Evolutionary conservation across 2,888 invertebrate genomes (phyloP).

Genomic region (Erynnis tages): DNA sequence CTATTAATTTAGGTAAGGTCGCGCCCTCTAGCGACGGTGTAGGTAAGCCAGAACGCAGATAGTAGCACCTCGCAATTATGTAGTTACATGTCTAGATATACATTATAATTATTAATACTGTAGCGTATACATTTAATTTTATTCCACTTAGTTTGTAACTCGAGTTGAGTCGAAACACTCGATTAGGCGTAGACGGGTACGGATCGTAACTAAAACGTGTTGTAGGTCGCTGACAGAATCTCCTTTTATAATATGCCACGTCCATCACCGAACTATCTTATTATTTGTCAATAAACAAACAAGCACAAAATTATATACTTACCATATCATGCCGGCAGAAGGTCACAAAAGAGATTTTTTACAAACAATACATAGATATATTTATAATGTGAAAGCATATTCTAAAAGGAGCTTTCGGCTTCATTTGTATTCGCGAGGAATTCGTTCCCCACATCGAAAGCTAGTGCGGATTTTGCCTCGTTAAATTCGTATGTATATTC

Average conservation of each 20-base stretch:
- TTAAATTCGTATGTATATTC: conserved; percentile 46
- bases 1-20: background rate
- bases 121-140: conserved; percentile 56
- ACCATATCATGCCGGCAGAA: conserved; percentile 21
- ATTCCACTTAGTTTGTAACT: conserved; percentile 72
- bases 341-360: conserved; percentile 57
- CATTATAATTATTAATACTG: conserved; percentile 45
- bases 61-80: conserved; percentile 72
- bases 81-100: conserved; percentile 60
- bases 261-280: conserved; percentile 30
- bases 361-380: conserved; percentile 21
- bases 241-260: conserved; percentile 63
- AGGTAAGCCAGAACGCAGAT: conserved; percentile 55
- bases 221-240: conserved; percentile 45
- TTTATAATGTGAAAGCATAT: conserved; percentile 52
- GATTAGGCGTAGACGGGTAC: conserved; percentile 66
- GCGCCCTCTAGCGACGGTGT: conserved; percentile 22
- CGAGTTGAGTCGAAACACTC: conserved; percentile 61
- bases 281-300: conserved; percentile 31
- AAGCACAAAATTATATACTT: conserved; percentile 31
- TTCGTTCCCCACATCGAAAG: conserved; percentile 66
- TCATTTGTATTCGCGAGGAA: conserved; percentile 69
- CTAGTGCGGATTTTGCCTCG: conserved; percentile 75
- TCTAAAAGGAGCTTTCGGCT: conserved; percentile 66
- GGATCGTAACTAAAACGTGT: conserved; percentile 43